A percentile compares a stretch with the other conserved stretches of the same genome.
phyloP scores from a whole-genome alignment of 1,140 invertebrate species.

The Leptopilina clavipes region DNA sequence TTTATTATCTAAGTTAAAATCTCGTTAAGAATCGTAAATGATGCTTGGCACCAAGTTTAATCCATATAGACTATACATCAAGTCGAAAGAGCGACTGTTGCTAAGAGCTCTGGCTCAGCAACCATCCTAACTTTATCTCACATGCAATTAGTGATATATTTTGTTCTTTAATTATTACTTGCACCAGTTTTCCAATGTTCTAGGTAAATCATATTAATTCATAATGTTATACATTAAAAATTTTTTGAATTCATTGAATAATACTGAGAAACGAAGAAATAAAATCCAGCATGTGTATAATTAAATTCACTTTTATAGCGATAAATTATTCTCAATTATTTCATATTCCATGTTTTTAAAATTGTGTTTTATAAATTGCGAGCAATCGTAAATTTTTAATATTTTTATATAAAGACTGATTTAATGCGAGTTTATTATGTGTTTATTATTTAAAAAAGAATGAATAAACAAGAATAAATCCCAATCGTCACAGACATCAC shows the following conservation, averaged over 20 bases:
- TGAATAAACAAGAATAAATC: too few species aligned
- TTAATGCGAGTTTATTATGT: too few species aligned
- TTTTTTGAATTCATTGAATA: neutral
- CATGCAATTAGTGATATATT: neutral
- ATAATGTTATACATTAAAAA: neutral
- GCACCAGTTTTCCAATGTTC: neutral
- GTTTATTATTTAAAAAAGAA: too few species aligned
- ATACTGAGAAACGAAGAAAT: too few species aligned
- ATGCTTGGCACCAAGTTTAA: constrained; percentile 19
- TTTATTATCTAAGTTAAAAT: constrained; percentile 19
- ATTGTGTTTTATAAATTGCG: too few species aligned
- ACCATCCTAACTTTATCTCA: constrained; percentile 29
- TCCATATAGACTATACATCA: neutral
- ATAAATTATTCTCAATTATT: too few species aligned
- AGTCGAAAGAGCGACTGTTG: constrained; percentile 11
- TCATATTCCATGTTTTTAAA: too few species aligned
- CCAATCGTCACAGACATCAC: too few species aligned
- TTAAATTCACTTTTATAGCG: too few species aligned
- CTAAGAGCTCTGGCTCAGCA: constrained; percentile 24
- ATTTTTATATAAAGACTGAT: too few species aligned
- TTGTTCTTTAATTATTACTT: neutral
- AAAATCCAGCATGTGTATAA: too few species aligned
- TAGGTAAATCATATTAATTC: neutral
- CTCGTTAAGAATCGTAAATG: constrained; percentile 26
- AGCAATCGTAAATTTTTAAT: too few species aligned